Conservation (phyloP, 1,140 invertebrate genomes). For the Neodiprion fabricii region DNA sequence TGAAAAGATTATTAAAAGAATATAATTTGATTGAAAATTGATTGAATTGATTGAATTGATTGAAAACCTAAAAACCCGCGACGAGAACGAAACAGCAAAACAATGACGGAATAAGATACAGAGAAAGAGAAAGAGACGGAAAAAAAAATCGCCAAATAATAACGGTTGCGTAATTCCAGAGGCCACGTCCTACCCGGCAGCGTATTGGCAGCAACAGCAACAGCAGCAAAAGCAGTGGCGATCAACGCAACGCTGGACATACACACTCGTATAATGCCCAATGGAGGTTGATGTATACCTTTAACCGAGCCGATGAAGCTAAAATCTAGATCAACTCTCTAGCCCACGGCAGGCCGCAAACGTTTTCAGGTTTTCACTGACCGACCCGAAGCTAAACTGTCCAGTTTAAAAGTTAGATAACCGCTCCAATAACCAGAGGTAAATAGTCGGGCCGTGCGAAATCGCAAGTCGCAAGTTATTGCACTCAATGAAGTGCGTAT, state of each 20-base stretch:
- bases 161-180: not conserved
- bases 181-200: not conserved
- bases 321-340: slow-evolving; percentile 7
- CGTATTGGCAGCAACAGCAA: too few relatives aligned
- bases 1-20: not conserved
- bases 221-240: too few relatives aligned
- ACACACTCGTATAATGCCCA: not conserved
- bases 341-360: not conserved
- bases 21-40: not conserved
- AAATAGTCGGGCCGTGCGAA: not conserved
- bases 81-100: not conserved
- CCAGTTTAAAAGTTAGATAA: slow-evolving; percentile 5
- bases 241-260: too few relatives aligned
- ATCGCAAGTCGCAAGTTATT: slow-evolving; percentile 2
- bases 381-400: slow-evolving; percentile 3
- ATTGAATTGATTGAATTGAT: too few relatives aligned
- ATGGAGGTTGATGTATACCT: not conserved
- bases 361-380: slow-evolving; percentile 7
- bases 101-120: not conserved
- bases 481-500: not conserved
- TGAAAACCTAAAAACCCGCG: not conserved
- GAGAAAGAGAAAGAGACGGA: not conserved
- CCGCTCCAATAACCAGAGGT: slow-evolving; percentile 1
- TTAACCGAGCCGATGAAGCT: not conserved
- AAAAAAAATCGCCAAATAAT: slow-evolving; percentile 8